Evolutionary conservation across 2,888 invertebrate species (phyloP), one percentile per base, ranked within the genome.

Genomic region (Romanomermis culicivorax): DNA sequence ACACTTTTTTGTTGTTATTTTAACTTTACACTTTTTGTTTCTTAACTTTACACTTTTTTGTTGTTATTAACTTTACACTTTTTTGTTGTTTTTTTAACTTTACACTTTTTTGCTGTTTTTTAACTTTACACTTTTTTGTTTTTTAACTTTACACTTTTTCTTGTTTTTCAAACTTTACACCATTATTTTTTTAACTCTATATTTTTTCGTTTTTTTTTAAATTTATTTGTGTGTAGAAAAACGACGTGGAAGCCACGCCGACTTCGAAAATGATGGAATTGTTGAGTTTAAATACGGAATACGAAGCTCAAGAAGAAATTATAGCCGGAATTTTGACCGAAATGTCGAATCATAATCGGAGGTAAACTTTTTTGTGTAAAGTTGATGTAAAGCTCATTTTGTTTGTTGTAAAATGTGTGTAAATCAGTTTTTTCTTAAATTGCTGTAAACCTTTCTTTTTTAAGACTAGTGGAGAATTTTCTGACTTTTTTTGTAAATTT

Each of bases 261-360:
- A 45, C 11, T 50, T 7, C 36, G 3, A 4, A 17, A 42, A 11
- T 54, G 42, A 36, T 55, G 54, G 56, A 51, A 20, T 1, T 24
- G 27, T n/a, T 55, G 51, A n/a, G 2, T n/a, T n/a, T 56, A 26
- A 49, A 43, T 23, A 23, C 27, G 20, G 50, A 54, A 29, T 36
- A 11, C 11, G 56, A 58, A 1, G 43, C 36, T 4, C 60, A 60
- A 48, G 43, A 60, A 30, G 59, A 59, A 23, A 36, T 58, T 42
- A 60, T 60, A 29, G 29, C 45, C 26, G 57, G 58, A n/a, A 63
- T 64, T 42, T 36, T 62, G 14, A 55, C 58, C 25, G 62, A 72
- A 59, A 61, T 72, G 29, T 70, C 71, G 23, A 72, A 72, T 61
- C 71, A 72, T 59, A 71, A 72, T 61, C 65, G 67, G 58, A 66